Base-by-base conservation (phyloP, 2,888 invertebrate species). In the Trissonchulus sp. region DNA sequence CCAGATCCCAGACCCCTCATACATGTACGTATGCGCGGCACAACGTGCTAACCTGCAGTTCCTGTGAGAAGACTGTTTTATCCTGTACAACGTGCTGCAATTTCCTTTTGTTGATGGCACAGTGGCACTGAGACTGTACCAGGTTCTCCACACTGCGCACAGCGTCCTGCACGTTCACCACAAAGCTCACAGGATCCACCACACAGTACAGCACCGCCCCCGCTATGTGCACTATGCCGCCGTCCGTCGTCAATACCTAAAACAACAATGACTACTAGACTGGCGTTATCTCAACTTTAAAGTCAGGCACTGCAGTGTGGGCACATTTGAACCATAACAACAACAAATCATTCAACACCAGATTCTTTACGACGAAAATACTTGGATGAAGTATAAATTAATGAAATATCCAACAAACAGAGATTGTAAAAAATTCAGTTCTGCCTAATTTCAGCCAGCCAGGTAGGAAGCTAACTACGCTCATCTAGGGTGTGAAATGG, bases 151-250 rank as follows among this genome's bases (percentile, higher is more conserved):
- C 81, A 1, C 85, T 83, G n/a, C 80, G 78, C 76, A 86, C 84
- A 36, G 85, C 79, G 77, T 86, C 84, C 79, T 85, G 85, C 1
- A 87, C 83, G 74, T 82, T 81, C 35, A 84, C 84, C 8, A 86
- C 83, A 0, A 85, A 85, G 68, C 82, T 80, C 36, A 85, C 79
- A 0, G 85, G 84, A 77, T 86, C 84, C n/a, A 80, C 78, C 23
- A 87, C 83, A 62, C 82, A 81, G 76, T 84, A 84, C 77, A 84
- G 85, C 2, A 87, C 85, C 18, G 86, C 85, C 0, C 86, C 86
- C 1, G 85, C 86, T 18, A 87, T 79, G 77, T 87, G 86, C 36
- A 87, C 83, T 28, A 86, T 82, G 8, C 85, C 87, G 34, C 83
- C 80, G 80, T 87, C 87, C 18, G 77, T 76, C 1, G 86, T 86